These are phyloP conservation scores for Plebejus melissa DNA, from an alignment of 2,888 invertebrate species.

Conservation along the genomic window DNA sequence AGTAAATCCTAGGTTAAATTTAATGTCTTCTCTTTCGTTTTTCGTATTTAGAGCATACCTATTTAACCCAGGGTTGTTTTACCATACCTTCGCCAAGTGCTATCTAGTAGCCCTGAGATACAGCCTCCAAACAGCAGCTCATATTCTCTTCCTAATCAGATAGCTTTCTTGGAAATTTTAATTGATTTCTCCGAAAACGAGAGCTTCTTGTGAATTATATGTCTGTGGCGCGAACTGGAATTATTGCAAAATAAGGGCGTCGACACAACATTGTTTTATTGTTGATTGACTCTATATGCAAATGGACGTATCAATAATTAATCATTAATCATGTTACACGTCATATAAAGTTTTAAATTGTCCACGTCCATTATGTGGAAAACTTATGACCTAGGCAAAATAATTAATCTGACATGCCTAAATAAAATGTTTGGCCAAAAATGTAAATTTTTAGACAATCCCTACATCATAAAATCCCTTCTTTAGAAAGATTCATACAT, in stretches of 20 bases:
- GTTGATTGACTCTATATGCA: background rate
- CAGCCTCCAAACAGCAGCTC: slow-evolving; percentile 35
- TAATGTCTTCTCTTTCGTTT: background rate
- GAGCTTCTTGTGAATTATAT: slow-evolving; percentile 42
- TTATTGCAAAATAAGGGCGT: slow-evolving; percentile 52
- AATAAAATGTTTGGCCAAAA: too few species aligned
- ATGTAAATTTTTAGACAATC: too few species aligned
- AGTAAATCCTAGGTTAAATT: too few species aligned
- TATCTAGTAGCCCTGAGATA: background rate
- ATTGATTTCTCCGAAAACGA: slow-evolving; percentile 67
- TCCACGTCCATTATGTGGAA: background rate
- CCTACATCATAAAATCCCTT: too few species aligned
- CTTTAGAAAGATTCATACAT: too few species aligned
- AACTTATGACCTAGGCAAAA: background rate
- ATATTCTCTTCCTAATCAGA: slow-evolving; percentile 47
- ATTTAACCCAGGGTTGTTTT: background rate
- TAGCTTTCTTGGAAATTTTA: slow-evolving; percentile 66
- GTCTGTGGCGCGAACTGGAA: slow-evolving; percentile 45
- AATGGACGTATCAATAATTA: background rate
- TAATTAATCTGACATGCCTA: too few species aligned
- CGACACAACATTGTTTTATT: slow-evolving; percentile 34
- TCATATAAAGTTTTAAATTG: too few species aligned
- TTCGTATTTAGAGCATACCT: background rate
- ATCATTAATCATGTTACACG: too few species aligned
- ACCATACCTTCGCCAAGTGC: too few species aligned